Percentiles rank a stretch among this genome's conserved stretches.
Evolutionary conservation across 2,113 vertebrate species (phyloP).

Genomic region (Isichthys henryi): DNA sequence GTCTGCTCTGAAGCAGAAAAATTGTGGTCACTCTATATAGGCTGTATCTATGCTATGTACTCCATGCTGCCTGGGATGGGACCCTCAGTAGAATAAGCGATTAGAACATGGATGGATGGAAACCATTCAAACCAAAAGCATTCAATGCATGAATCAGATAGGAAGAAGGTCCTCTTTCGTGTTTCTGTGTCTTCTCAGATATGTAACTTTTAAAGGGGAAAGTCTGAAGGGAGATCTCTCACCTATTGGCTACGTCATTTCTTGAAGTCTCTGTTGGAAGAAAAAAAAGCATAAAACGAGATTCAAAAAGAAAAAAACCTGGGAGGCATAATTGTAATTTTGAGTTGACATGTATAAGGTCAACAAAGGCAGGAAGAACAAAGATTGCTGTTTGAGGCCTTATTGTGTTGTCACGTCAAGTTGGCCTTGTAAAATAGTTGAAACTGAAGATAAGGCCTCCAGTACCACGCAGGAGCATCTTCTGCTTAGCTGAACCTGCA

Average conservation of each 20-base stretch:
- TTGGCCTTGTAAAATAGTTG: not conserved
- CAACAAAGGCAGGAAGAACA: not conserved
- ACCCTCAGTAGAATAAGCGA: not conserved
- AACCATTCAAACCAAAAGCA: not conserved
- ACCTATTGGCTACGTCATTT: not conserved
- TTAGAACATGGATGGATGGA: not conserved
- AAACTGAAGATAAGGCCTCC: not conserved
- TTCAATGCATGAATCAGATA: not conserved
- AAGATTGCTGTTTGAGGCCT: no score
- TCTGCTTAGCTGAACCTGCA: not conserved
- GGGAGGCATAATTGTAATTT: not conserved
- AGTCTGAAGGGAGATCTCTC: not conserved
- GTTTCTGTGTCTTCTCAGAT: not conserved
- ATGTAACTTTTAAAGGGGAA: not conserved
- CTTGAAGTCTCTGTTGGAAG: not conserved
- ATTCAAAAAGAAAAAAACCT: not conserved
- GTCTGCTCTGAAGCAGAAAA: no score
- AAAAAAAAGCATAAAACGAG: not conserved
- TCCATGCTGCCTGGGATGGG: not conserved
- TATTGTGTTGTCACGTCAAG: no score
- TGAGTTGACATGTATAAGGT: not conserved
- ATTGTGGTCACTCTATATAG: not conserved
- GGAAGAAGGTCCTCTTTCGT: not conserved
- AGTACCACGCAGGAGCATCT: not conserved
- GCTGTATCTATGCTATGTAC: not conserved